Conservation (phyloP, 1,140 invertebrate genomes). For the Sipha flava region DNA sequence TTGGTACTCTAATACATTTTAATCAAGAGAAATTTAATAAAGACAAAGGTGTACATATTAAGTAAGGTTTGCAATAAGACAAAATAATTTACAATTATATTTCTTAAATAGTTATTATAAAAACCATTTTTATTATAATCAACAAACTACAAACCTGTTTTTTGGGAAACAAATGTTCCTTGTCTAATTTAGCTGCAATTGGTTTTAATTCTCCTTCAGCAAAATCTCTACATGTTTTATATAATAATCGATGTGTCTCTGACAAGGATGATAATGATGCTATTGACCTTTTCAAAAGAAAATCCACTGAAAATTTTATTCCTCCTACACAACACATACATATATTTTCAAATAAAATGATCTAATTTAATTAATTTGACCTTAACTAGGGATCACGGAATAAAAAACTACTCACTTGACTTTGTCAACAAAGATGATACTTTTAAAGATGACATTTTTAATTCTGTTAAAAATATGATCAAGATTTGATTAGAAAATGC, state of each 20-base stretch:
- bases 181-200: conserved; percentile 73
- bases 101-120: too few relatives aligned
- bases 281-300: conserved; percentile 43
- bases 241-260: conserved; percentile 86
- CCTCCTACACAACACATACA: not conserved
- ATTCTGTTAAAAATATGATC: not conserved
- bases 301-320: not conserved
- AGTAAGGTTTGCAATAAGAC: too few relatives aligned
- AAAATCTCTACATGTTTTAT: conserved; percentile 85
- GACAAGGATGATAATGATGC: conserved; percentile 62
- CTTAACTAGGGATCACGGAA: not conserved
- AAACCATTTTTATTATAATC: not conserved
- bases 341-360: not conserved
- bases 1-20: too few relatives aligned
- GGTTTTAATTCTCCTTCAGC: conserved; percentile 82
- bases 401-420: not conserved
- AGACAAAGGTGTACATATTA: too few relatives aligned
- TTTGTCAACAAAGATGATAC: not conserved
- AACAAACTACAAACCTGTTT: conserved; percentile 50
- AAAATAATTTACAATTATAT: too few relatives aligned
- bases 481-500: not conserved
- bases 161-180: conserved; percentile 71
- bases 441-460: not conserved
- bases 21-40: too few relatives aligned
- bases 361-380: not conserved